These are phyloP conservation scores for Perca fluviatilis DNA, from an alignment of 2,113 vertebrate genomes.

Conservation along the genomic window DNA sequence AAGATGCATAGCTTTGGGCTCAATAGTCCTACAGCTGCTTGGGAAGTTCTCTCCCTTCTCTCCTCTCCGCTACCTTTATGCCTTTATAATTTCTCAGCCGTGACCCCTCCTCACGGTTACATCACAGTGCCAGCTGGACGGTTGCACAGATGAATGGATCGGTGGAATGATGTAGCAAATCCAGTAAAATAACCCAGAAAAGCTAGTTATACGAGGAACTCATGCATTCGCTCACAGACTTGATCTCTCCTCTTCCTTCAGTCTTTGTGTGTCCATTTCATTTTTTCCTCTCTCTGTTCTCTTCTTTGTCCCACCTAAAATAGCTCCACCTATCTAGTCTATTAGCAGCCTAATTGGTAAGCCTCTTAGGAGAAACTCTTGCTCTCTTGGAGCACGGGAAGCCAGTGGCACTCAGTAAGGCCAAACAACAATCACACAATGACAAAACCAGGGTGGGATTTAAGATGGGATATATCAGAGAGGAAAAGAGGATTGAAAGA, in stretches of 20 bases:
- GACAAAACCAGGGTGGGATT: slow-evolving; percentile 49
- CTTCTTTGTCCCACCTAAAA: slow-evolving; percentile 66
- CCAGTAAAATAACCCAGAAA: slow-evolving; percentile 12
- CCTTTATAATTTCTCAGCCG: slow-evolving; percentile 41
- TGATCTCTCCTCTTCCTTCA: not conserved
- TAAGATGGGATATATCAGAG: slow-evolving; percentile 29
- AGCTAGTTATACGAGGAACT: not conserved
- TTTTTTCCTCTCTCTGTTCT: slow-evolving; percentile 31
- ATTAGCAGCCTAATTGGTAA: slow-evolving; percentile 79
- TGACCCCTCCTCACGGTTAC: slow-evolving; percentile 41
- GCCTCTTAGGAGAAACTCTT: slow-evolving; percentile 76
- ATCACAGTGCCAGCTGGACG: slow-evolving; percentile 54
- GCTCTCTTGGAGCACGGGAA: slow-evolving; percentile 62
- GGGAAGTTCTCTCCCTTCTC: slow-evolving; percentile 26
- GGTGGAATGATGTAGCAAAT: slow-evolving; percentile 23
- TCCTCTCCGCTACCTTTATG: slow-evolving; percentile 29
- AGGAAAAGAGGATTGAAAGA: slow-evolving; percentile 50
- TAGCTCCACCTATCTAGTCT: slow-evolving; percentile 75
- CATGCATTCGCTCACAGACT: not conserved
- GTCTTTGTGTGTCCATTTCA: slow-evolving; percentile 14
- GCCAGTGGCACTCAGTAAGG: slow-evolving; percentile 49
- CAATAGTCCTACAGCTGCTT: slow-evolving; percentile 26
- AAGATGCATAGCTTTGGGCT: slow-evolving; percentile 20
- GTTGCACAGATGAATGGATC: slow-evolving; percentile 45
- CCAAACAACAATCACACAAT: slow-evolving; percentile 52